Conservation (phyloP, 2,797 vertebrate species). For the Sphenodon punctatus region DNA sequence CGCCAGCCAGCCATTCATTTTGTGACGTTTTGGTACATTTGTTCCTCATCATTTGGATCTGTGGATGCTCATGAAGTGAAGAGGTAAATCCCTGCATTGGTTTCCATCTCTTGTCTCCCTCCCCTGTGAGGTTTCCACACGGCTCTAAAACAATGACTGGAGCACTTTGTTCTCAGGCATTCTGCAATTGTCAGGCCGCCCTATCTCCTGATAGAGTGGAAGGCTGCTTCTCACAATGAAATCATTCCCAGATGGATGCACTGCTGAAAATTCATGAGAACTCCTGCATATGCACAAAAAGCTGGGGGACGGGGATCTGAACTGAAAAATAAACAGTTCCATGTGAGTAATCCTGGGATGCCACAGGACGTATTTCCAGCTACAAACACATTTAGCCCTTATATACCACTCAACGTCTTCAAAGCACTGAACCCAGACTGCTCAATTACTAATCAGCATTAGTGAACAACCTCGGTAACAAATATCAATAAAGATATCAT, state of each 20-base stretch:
- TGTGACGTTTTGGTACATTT: slow-evolving; percentile 26
- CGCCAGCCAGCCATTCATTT: not conserved
- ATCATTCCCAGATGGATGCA: slow-evolving; percentile 56
- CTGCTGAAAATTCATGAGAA: slow-evolving; percentile 38
- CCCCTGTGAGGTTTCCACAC: not conserved
- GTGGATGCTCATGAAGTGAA: slow-evolving; percentile 45
- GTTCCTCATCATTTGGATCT: slow-evolving; percentile 38
- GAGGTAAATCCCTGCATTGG: slow-evolving; percentile 26
- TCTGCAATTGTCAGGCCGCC: slow-evolving; percentile 36
- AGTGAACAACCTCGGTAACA: slow-evolving; percentile 16
- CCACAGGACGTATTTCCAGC: slow-evolving; percentile 36
- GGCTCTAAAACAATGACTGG: slow-evolving; percentile 47
- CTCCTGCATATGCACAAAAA: slow-evolving; percentile 40
- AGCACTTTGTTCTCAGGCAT: slow-evolving; percentile 50
- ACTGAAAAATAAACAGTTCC: slow-evolving; percentile 5
- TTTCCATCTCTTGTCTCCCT: slow-evolving; percentile 46
- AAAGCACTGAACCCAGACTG: not conserved
- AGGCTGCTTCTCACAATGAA: slow-evolving; percentile 29
- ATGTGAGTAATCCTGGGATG: slow-evolving; percentile 1
- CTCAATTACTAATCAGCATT: slow-evolving; percentile 16
- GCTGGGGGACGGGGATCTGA: slow-evolving; percentile 30
- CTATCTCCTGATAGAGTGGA: slow-evolving; percentile 48
- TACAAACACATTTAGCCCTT: slow-evolving; percentile 42
- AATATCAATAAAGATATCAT: not conserved
- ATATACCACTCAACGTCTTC: slow-evolving; percentile 32